Evolutionary conservation across 2,113 vertebrate species (phyloP).

Genomic region (Serinus canaria): DNA sequence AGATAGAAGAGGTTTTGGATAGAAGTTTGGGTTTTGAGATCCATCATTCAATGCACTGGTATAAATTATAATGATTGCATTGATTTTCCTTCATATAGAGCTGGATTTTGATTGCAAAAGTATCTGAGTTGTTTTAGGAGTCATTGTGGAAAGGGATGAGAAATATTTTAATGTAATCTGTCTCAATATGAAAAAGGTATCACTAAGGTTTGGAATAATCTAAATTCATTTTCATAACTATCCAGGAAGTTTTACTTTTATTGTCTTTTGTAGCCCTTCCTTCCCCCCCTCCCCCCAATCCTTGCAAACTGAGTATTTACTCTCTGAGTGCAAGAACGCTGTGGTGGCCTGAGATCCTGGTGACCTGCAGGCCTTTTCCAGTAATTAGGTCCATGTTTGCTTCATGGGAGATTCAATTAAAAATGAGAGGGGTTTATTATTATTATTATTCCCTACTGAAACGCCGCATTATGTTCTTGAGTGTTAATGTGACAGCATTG

Average conservation of each 20-base stretch:
- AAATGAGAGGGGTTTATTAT: neutral
- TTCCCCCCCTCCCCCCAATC: rapidly evolving
- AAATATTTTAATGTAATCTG: neutral
- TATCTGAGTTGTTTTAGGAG: neutral
- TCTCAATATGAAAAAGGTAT: neutral
- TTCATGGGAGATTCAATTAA: slow-evolving; percentile 10
- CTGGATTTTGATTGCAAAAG: neutral
- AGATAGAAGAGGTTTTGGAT: neutral
- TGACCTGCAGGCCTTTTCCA: neutral
- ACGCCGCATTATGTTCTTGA: neutral
- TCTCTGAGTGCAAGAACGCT: neutral
- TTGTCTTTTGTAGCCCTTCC: neutral
- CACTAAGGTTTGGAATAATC: neutral
- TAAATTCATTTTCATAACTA: neutral
- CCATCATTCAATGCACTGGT: neutral
- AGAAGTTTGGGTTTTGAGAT: neutral
- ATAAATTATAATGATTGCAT: neutral
- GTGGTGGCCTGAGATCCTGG: neutral
- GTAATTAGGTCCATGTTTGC: slow-evolving; percentile 26
- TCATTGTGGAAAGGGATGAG: neutral
- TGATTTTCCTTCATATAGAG: neutral
- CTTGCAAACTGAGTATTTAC: neutral
- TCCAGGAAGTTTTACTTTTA: neutral
- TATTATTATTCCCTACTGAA: neutral
- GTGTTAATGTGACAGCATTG: neutral